Conservation (phyloP, 2,888 invertebrate species). For the Perizoma flavofasciatum region DNA sequence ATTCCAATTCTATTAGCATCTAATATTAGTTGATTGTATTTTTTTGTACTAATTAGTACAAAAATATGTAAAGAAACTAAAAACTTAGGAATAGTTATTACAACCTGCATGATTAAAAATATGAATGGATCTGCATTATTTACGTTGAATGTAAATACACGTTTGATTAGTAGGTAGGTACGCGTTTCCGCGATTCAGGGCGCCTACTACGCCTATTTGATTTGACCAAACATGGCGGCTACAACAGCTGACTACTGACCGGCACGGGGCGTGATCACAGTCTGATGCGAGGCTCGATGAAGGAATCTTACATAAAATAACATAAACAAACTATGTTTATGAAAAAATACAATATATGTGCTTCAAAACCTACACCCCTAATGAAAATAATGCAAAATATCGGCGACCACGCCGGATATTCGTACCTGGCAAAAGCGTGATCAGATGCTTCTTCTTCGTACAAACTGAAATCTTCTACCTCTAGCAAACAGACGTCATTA, state of each 20-base stretch:
- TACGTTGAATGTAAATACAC: conserved; percentile 55
- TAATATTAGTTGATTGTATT: too few species aligned
- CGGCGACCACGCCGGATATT: conserved; percentile 77
- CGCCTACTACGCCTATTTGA: conserved; percentile 81
- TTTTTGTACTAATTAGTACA: too few species aligned
- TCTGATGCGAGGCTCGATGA: conserved; percentile 60
- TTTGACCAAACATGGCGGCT: conserved; percentile 82
- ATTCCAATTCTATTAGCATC: too few species aligned
- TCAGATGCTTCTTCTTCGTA: conserved; percentile 82
- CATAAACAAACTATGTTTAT: conserved; percentile 40
- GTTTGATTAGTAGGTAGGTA: conserved; percentile 62
- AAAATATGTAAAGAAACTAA: not conserved
- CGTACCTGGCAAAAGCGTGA: conserved; percentile 82
- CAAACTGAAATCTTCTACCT: conserved; percentile 82
- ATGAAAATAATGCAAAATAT: conserved; percentile 26
- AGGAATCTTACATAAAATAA: conserved; percentile 24
- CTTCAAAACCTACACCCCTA: conserved; percentile 6
- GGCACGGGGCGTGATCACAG: conserved; percentile 75
- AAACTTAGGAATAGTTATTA: not conserved
- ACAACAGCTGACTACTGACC: conserved; percentile 83
- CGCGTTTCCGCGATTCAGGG: conserved; percentile 54
- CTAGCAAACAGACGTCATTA: conserved; percentile 82
- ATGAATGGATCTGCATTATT: conserved; percentile 55
- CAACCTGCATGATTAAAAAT: conserved; percentile 18
- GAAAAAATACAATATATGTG: conserved; percentile 7